Conservation (phyloP, 2,797 vertebrate species). For the Bovichtus variegatus region DNA sequence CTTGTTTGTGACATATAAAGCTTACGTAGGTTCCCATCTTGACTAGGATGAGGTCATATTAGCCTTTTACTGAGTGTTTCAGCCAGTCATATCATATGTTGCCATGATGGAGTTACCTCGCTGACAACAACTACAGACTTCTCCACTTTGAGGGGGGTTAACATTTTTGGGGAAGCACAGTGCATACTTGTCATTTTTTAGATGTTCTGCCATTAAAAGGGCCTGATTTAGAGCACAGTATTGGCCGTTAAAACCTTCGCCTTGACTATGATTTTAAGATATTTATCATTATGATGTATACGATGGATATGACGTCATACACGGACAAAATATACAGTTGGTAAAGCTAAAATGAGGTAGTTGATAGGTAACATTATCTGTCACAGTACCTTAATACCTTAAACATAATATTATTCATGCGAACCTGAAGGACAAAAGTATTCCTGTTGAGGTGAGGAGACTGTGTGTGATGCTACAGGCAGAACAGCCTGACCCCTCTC, state of each 20-base stretch:
- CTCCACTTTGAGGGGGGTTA: slow-evolving; percentile 7
- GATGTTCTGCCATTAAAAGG: slow-evolving; percentile 7
- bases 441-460: slow-evolving; percentile 41
- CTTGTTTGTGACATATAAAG: slow-evolving; percentile 7
- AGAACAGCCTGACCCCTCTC: slow-evolving; percentile 58
- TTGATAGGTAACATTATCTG: neutral
- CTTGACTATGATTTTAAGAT: neutral
- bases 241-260: neutral
- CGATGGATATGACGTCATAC: neutral
- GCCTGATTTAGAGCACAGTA: neutral
- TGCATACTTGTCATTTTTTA: slow-evolving; percentile 21
- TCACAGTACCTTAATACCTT: neutral
- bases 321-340: neutral
- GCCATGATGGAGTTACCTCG: slow-evolving; percentile 15
- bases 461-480: slow-evolving; percentile 51
- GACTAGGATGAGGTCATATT: neutral
- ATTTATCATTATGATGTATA: neutral
- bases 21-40: slow-evolving; percentile 12
- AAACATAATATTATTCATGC: slow-evolving; percentile 11
- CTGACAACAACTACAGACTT: neutral
- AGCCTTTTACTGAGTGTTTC: neutral
- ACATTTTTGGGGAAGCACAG: slow-evolving; percentile 1
- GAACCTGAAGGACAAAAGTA: slow-evolving; percentile 56
- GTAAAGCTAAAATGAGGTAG: slow-evolving; percentile 1
- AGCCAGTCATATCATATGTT: neutral